Percentiles rank a stretch among this genome's conserved stretches.
These are phyloP conservation scores for Drosophila hawaiiensis DNA, from an alignment of 2,888 invertebrate species.

Conservation along the genomic window DNA sequence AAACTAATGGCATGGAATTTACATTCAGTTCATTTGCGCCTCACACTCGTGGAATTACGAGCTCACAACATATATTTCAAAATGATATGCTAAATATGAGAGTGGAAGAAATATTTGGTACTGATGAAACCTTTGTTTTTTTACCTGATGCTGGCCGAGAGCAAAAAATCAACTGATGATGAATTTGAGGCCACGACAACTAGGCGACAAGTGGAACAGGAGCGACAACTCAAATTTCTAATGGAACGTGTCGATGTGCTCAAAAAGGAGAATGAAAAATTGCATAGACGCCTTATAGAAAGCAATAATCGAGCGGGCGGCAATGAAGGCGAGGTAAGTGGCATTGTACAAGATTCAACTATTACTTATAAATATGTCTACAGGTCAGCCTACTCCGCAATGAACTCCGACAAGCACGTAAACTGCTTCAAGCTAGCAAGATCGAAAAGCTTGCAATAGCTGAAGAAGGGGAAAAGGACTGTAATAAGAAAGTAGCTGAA, in stretches of 20 bases:
- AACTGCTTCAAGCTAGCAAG: slow-evolving; percentile 78
- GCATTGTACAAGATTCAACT: neutral
- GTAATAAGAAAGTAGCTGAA: slow-evolving; percentile 77
- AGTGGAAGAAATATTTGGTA: slow-evolving; percentile 62
- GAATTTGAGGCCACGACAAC: slow-evolving; percentile 48
- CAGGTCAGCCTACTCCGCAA: slow-evolving; percentile 79
- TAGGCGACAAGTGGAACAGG: slow-evolving; percentile 76
- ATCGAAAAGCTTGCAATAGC: slow-evolving; percentile 79
- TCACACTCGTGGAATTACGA: slow-evolving; percentile 66
- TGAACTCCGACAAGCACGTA: slow-evolving; percentile 82
- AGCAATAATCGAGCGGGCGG: slow-evolving; percentile 70
- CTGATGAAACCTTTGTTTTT: slow-evolving; percentile 44
- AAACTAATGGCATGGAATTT: slow-evolving; percentile 48
- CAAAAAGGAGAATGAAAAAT: slow-evolving; percentile 79
- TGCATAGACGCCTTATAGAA: slow-evolving; percentile 75
- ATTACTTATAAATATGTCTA: neutral
- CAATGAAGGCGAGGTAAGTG: slow-evolving; percentile 80
- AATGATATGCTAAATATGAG: neutral
- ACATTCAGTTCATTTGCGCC: slow-evolving; percentile 79
- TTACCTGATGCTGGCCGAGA: slow-evolving; percentile 20
- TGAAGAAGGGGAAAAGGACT: slow-evolving; percentile 71
- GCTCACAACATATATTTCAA: slow-evolving; percentile 72
- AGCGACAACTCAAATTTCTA: slow-evolving; percentile 81
- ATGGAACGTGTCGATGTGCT: slow-evolving; percentile 81
- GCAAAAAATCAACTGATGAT: neutral